Evolutionary conservation across 1,140 invertebrate species (phyloP).

Genomic region (Cydia pomonella): DNA sequence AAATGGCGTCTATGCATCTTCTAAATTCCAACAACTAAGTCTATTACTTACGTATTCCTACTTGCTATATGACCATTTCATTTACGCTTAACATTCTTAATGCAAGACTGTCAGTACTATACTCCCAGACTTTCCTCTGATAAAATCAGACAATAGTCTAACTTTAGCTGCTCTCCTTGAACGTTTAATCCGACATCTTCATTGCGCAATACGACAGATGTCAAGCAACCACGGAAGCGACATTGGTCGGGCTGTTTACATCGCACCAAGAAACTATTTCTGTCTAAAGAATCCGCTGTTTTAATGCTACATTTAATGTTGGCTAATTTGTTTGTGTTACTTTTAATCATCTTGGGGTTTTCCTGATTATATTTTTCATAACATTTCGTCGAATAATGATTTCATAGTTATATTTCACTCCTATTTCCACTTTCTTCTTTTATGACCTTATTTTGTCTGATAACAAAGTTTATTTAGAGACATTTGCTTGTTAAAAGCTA

Average conservation of each 20-base stretch:
- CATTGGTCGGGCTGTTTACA: neutral
- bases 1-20: no score
- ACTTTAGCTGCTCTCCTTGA: neutral
- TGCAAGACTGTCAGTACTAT: no score
- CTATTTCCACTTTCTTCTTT: neutral
- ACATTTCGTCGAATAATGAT: neutral
- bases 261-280: neutral
- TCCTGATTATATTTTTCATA: neutral
- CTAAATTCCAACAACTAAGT: no score
- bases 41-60: no score
- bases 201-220: neutral
- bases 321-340: neutral
- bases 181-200: neutral
- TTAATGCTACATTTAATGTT: no score
- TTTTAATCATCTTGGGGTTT: neutral
- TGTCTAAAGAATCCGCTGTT: neutral
- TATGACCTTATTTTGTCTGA: neutral
- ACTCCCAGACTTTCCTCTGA: neutral
- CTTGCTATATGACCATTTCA: no score
- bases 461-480: no score
- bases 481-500: no score
- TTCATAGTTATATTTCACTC: neutral
- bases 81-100: no score
- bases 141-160: neutral
- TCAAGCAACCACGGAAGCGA: conserved; percentile 14